These are phyloP conservation scores for Rhopalosiphum maidis DNA, from an alignment of 1,140 invertebrate genomes.

Conservation along the genomic window DNA sequence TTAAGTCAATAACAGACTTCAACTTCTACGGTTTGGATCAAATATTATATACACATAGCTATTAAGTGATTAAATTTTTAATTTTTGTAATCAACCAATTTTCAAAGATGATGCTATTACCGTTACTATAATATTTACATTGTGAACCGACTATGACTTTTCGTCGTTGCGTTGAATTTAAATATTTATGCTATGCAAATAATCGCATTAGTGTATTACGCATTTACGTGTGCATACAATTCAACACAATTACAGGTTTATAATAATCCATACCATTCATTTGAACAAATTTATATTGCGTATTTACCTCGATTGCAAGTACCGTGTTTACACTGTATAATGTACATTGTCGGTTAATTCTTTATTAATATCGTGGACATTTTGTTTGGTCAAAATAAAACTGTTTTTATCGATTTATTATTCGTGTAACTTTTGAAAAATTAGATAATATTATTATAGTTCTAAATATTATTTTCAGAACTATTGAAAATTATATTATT, in stretches of 20 bases:
- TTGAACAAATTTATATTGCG: not conserved
- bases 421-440: not conserved
- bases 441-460: not conserved
- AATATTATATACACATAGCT: not conserved
- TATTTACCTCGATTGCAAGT: not conserved
- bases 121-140: not conserved
- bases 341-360: not conserved
- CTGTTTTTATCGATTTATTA: not conserved
- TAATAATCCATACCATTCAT: not conserved
- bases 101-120: not conserved
- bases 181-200: not conserved
- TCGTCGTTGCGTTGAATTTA: not conserved
- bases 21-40: not conserved
- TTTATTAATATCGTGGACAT: not conserved
- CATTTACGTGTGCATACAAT: not conserved
- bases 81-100: not conserved
- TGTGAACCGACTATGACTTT: not conserved
- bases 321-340: not conserved
- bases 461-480: not conserved
- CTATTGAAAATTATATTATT: not conserved
- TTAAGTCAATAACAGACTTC: not conserved
- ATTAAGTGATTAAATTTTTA: constrained; percentile 19
- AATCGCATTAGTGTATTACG: not conserved
- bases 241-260: not conserved
- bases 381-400: not conserved